Conservation (phyloP, 1,140 invertebrate genomes). For the Orussus abietinus region DNA sequence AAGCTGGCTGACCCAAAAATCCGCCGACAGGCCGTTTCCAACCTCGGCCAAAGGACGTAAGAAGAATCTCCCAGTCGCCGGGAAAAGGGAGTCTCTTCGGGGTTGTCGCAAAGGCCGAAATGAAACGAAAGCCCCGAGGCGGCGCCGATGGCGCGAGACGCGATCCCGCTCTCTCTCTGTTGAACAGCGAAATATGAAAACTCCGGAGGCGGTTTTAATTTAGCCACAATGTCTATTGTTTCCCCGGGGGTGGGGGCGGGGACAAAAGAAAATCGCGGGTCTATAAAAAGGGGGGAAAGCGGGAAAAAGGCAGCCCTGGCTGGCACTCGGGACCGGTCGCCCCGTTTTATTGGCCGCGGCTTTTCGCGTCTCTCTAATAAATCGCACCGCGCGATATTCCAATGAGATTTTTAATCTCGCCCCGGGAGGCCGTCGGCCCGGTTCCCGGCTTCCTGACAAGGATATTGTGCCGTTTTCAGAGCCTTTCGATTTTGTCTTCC, state of each 20-base stretch:
- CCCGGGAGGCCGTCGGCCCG: too few species aligned
- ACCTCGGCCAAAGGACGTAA: conserved; percentile 2
- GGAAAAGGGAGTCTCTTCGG: too few species aligned
- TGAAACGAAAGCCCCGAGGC: conserved; percentile 47
- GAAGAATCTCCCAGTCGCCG: conserved; percentile 8
- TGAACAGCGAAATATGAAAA: conserved; percentile 49
- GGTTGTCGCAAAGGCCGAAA: conserved; percentile 33
- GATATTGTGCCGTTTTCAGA: too few species aligned
- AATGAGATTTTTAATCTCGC: conserved; percentile 1
- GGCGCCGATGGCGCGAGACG: conserved; percentile 15
- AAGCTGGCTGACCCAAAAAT: too few species aligned
- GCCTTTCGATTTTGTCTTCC: too few species aligned
- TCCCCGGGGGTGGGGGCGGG: conserved; percentile 28
- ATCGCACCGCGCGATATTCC: neutral
- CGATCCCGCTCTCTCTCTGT: conserved; percentile 23
- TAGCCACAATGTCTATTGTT: conserved; percentile 53
- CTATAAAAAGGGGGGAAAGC: neutral
- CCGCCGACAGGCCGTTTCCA: too few species aligned
- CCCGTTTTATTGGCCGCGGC: conserved; percentile 9
- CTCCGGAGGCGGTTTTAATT: conserved; percentile 54
- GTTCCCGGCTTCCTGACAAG: too few species aligned
- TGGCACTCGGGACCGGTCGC: too few species aligned
- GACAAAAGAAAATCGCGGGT: conserved; percentile 32
- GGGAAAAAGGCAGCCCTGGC: too few species aligned
- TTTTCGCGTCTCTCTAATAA: neutral